These are phyloP conservation scores for Pseudomyrmex dendroicus DNA, from an alignment of 1,140 invertebrate species.

Conservation along the genomic window DNA sequence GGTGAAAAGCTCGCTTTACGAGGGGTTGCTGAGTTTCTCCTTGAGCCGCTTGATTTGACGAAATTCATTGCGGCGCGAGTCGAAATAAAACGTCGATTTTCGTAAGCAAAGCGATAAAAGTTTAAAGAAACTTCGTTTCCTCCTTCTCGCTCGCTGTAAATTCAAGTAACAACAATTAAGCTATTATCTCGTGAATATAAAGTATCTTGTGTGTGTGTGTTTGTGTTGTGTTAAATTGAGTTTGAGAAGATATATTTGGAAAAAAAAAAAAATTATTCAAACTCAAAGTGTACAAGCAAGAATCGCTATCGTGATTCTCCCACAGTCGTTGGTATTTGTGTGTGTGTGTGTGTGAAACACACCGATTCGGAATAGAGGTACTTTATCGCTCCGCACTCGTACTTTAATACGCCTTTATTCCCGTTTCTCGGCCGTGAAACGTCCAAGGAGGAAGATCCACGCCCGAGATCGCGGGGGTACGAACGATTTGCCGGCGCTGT, in stretches of 20 bases:
- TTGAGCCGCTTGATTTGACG: slow-evolving; percentile 55
- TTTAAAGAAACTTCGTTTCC: slow-evolving; percentile 13
- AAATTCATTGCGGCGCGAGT: slow-evolving; percentile 37
- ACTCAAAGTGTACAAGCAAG: too few relatives aligned
- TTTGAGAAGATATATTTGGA: background rate
- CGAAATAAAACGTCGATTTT: slow-evolving; percentile 51
- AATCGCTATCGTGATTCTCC: too few relatives aligned
- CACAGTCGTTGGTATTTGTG: too few relatives aligned
- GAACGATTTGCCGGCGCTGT: slow-evolving; percentile 64
- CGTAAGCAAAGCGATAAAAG: slow-evolving; percentile 37
- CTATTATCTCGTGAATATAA: background rate
- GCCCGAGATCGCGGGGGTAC: slow-evolving; percentile 58
- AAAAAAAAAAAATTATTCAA: too few relatives aligned
- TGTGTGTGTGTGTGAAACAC: too few relatives aligned
- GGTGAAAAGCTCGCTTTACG: slow-evolving; percentile 57
- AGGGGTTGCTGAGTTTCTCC: slow-evolving; percentile 49
- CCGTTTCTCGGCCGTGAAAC: slow-evolving; percentile 53
- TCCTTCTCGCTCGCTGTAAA: background rate
- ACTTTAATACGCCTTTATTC: slow-evolving; percentile 59
- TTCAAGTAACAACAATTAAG: slow-evolving; percentile 16
- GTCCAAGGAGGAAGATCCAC: slow-evolving; percentile 60
- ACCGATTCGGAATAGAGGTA: slow-evolving; percentile 44
- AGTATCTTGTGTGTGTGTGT: too few relatives aligned
- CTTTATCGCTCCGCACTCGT: slow-evolving; percentile 58
- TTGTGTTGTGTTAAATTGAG: background rate